Conservation (phyloP, 2,797 vertebrate genomes). For the Pangasius krempfi region DNA sequence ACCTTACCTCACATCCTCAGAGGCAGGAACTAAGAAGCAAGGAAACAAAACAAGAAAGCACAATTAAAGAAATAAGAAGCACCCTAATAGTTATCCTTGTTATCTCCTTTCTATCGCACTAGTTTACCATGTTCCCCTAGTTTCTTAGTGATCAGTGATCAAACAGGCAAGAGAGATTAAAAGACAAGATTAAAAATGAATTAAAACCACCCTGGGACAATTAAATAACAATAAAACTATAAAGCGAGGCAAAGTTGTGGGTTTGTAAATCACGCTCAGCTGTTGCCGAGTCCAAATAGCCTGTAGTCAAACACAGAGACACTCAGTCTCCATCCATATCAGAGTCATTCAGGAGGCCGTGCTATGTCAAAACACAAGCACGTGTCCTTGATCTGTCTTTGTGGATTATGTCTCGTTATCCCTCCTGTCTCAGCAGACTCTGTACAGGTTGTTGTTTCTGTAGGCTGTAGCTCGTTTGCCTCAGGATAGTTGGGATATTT, state of each 20-base stretch:
- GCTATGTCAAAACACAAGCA: slow-evolving; percentile 4
- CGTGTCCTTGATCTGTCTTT: background rate
- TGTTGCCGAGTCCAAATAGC: background rate
- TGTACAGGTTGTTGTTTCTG: background rate
- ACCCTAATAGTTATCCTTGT: background rate
- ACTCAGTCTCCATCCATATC: background rate
- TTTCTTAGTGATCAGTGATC: slow-evolving; percentile 66
- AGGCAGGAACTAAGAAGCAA: background rate
- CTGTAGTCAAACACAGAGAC: background rate
- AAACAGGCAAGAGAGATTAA: slow-evolving; percentile 43
- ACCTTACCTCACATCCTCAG: background rate
- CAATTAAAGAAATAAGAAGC: slow-evolving; percentile 23
- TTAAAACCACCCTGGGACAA: slow-evolving; percentile 58
- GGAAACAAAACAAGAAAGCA: background rate
- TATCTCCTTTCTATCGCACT: background rate
- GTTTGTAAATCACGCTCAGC: slow-evolving; percentile 52
- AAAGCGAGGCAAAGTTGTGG: slow-evolving; percentile 64
- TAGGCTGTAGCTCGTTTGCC: slow-evolving; percentile 18
- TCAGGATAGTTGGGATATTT: slow-evolving; percentile 11
- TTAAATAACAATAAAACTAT: slow-evolving; percentile 60
- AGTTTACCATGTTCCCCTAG: background rate
- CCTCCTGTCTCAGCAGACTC: slow-evolving; percentile 28
- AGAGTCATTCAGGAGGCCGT: background rate
- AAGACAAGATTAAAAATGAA: slow-evolving; percentile 45
- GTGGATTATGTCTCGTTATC: slow-evolving; percentile 11